These are phyloP conservation scores for Leptobrachium leishanense DNA, from an alignment of 2,113 vertebrate genomes.

Conservation along the genomic window DNA sequence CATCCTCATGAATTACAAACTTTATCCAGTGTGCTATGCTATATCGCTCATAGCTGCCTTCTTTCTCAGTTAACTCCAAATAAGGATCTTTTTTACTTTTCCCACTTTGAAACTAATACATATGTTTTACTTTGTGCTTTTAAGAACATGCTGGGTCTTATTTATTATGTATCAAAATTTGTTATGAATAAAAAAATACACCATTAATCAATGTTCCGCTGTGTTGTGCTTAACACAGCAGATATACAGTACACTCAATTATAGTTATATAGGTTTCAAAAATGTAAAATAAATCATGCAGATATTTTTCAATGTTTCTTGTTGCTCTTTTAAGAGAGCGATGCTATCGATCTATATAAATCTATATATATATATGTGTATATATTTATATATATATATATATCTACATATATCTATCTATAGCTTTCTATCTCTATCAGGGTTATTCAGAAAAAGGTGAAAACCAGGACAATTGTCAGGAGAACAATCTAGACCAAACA, in stretches of 20 bases:
- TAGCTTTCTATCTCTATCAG: no score
- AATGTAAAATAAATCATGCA: background rate
- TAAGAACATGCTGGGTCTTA: background rate
- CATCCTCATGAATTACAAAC: slow-evolving; percentile 13
- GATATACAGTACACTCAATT: background rate
- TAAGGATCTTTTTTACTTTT: background rate
- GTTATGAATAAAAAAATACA: background rate
- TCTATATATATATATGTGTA: background rate
- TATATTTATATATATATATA: background rate
- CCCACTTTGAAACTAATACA: slow-evolving; percentile 11
- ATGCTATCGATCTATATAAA: background rate
- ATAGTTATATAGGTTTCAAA: background rate
- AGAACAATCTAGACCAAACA: no score
- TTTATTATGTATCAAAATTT: slow-evolving; percentile 1
- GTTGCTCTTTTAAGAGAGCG: no score
- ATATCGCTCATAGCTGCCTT: background rate
- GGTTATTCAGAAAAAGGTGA: no score
- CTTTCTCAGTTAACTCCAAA: background rate
- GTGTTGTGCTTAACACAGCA: background rate
- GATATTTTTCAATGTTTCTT: no score
- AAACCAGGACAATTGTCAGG: no score
- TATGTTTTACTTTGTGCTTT: background rate
- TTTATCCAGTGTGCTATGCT: background rate
- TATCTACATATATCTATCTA: background rate
- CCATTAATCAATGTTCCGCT: background rate